Conservation (phyloP, 2,797 vertebrate genomes). For the Fringilla coelebs region DNA sequence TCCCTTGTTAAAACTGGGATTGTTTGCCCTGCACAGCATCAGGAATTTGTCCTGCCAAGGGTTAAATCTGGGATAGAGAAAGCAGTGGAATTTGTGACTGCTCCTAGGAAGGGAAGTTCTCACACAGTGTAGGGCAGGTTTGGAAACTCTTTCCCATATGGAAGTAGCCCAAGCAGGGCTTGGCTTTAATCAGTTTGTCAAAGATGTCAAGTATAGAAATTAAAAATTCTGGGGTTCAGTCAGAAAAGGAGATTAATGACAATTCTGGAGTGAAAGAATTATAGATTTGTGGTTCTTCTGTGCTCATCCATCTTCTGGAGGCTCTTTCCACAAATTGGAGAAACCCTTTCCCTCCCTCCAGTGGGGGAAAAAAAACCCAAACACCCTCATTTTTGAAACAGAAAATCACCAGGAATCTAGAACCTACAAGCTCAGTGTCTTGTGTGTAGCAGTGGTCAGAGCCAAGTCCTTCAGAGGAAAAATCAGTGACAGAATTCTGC, state of each 20-base stretch:
- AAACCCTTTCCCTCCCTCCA: background rate
- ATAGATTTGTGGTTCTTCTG: background rate
- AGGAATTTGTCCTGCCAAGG: background rate
- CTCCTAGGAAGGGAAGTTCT: constrained; percentile 9
- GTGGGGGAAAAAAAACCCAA: background rate
- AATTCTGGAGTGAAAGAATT: background rate
- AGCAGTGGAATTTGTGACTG: background rate
- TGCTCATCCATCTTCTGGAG: background rate
- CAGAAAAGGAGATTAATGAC: background rate
- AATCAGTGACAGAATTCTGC: background rate
- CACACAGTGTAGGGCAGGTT: background rate
- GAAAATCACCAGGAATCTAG: background rate
- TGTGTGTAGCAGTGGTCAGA: background rate
- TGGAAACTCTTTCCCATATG: background rate
- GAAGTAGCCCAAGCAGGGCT: background rate
- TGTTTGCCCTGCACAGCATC: background rate
- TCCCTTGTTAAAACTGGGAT: background rate
- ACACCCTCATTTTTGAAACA: background rate
- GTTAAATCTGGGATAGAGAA: background rate
- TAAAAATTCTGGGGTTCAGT: background rate
- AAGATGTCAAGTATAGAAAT: background rate
- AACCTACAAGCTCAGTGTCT: background rate
- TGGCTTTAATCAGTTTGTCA: background rate
- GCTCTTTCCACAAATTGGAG: background rate
- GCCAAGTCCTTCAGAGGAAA: constrained; percentile 20